Conservation (phyloP, 2,888 invertebrate genomes). For the Auanema freiburgensis region DNA sequence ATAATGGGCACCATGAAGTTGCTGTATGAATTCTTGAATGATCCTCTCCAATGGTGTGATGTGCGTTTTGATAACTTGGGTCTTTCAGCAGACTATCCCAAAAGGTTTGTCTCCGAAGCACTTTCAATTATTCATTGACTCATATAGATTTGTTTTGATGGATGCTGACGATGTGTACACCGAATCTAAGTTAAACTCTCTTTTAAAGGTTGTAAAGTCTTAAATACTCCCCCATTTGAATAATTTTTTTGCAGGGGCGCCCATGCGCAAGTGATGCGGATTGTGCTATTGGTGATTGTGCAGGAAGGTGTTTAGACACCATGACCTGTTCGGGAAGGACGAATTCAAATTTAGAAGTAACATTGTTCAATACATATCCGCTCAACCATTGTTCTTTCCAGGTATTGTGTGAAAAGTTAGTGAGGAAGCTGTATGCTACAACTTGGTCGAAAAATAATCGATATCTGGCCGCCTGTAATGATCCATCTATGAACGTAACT, state of each 20-base stretch:
- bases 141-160: constrained; percentile 59
- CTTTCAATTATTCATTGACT: background rate
- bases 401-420: constrained; percentile 64
- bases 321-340: constrained; percentile 53
- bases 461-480: constrained; percentile 62
- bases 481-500: constrained; percentile 48
- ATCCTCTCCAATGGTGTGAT: constrained; percentile 68
- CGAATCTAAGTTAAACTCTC: constrained; percentile 49
- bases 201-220: constrained; percentile 33
- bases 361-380: background rate
- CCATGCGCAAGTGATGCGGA: constrained; percentile 57
- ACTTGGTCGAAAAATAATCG: constrained; percentile 63
- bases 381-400: constrained; percentile 26
- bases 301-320: constrained; percentile 42
- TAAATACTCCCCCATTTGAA: background rate
- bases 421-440: constrained; percentile 59
- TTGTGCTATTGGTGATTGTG: constrained; percentile 56
- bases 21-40: constrained; percentile 64
- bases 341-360: constrained; percentile 63
- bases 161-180: constrained; percentile 64
- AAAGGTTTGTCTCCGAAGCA: constrained; percentile 38
- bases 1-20: constrained; percentile 65
- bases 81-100: constrained; percentile 61
- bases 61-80: constrained; percentile 66
- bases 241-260: constrained; percentile 19